These are phyloP conservation scores for Drosophila nr. perissopoda DNA, from an alignment of 2,888 invertebrate species.

Conservation along the genomic window DNA sequence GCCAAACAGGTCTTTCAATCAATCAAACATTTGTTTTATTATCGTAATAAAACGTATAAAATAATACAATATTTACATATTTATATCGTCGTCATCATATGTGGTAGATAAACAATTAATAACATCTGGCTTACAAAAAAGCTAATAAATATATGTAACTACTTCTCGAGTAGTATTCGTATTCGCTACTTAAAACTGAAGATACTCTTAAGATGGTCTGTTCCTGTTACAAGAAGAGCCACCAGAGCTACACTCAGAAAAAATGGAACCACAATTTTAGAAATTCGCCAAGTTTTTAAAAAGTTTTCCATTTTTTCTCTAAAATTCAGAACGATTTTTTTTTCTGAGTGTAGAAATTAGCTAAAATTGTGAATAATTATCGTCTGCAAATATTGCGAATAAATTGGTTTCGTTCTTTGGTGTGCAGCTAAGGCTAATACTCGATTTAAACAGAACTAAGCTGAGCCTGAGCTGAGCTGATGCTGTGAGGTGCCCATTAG, in stretches of 20 bases:
- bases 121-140: slow-evolving; percentile 29
- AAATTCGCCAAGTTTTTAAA: background rate
- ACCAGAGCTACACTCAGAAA: slow-evolving; percentile 14
- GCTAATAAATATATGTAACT: slow-evolving; percentile 45
- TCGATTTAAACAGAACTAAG: slow-evolving; percentile 15
- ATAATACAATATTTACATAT: slow-evolving; percentile 20
- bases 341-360: slow-evolving; percentile 1
- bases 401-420: slow-evolving; percentile 44
- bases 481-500: slow-evolving; percentile 50
- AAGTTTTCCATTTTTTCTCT: background rate
- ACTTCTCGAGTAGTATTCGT: slow-evolving; percentile 16
- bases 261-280: background rate
- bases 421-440: slow-evolving; percentile 49
- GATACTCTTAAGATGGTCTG: slow-evolving; percentile 24
- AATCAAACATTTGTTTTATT: slow-evolving; percentile 32
- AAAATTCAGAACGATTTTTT: background rate
- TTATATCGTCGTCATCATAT: background rate
- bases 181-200: slow-evolving; percentile 47
- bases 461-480: background rate
- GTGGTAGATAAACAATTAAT: slow-evolving; percentile 27
- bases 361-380: slow-evolving; percentile 8
- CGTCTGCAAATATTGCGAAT: slow-evolving; percentile 23
- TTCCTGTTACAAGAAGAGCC: slow-evolving; percentile 48
- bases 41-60: slow-evolving; percentile 9
- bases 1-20: slow-evolving; percentile 13